Evolutionary conservation across 2,113 vertebrate genomes (phyloP).

Genomic region (Megaceryle maxima): DNA sequence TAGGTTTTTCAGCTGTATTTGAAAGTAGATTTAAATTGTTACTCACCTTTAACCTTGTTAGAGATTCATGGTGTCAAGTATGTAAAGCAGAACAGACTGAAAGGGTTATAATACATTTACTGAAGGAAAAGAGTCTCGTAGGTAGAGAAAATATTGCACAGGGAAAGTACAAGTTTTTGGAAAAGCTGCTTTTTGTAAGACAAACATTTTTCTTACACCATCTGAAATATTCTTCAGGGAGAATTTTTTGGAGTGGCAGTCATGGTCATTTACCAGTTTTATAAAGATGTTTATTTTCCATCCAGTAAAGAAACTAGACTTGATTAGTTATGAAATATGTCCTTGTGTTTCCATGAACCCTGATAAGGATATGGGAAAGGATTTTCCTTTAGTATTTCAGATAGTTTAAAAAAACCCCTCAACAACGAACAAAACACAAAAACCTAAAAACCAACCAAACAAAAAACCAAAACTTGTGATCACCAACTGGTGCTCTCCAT

Average conservation of each 20-base stretch:
- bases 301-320: not conserved
- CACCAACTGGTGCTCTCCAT: not conserved
- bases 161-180: not conserved
- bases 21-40: slow-evolving; percentile 58
- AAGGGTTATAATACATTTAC: slow-evolving; percentile 29
- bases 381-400: not conserved
- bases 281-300: not conserved
- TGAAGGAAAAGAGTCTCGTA: not conserved
- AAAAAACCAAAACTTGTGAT: not conserved
- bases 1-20: slow-evolving; percentile 53
- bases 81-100: slow-evolving; percentile 26
- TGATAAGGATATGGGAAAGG: not conserved
- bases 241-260: not conserved
- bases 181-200: slow-evolving; percentile 1
- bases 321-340: not conserved
- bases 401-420: not conserved
- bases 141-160: not conserved
- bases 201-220: not conserved
- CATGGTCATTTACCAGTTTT: not conserved
- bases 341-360: not conserved
- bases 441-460: not conserved
- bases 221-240: not conserved
- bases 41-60: slow-evolving; percentile 54
- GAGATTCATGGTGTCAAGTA: slow-evolving; percentile 6
- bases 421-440: too few species aligned